Base-by-base conservation (phyloP, 2,113 vertebrate genomes). In the Peromyscus polionotus region DNA sequence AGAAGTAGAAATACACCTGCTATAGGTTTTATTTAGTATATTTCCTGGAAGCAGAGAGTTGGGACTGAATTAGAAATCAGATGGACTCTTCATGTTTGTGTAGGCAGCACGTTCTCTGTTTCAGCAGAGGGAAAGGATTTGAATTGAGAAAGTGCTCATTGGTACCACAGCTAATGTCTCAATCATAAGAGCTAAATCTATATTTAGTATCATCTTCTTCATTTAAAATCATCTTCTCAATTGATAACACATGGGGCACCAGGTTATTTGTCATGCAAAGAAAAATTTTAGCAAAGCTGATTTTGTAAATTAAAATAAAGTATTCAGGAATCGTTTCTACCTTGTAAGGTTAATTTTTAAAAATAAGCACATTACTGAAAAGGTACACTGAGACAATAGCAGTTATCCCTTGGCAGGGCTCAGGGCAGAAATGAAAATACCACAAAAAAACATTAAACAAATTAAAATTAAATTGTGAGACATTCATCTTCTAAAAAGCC, bases 31-130 rank as follows among this genome's bases (percentile, higher is more conserved):
- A 85, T 83, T 79, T 54, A 31, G 17, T 42, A 19, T 73, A 10
- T n/a, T 77, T 91, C 14, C 51, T 88, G 81, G 48, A 93, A 97
- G 24, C 90, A 88, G 59, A 70, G 24, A 79, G 65, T 36, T 85
- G 65, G 51, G 65, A 63, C 65, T 61, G 72, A 80, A 51, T 89
- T 81, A 75, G 31, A 39, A 65, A 95, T 91, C 92, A 86, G 68
- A 70, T 45, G n/a, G 81, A 22, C 16, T 76, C 7, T 80, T 54
- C 17, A 36, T 28, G 42, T 77, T 63, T 28, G 42, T 70, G 17
- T 39, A 76, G 70, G 42, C n/a, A 79, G 16, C 33, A 33, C 36
- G n/a, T 7, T 93, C 12, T 93, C 39, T 68, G 6, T 13, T 80
- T 42, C 14, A 39, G n/a, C 26, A 51, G 48, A 72, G 45, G 75